Evolutionary conservation across 2,797 vertebrate genomes (phyloP).

Genomic region (Urophycis tenuis): DNA sequence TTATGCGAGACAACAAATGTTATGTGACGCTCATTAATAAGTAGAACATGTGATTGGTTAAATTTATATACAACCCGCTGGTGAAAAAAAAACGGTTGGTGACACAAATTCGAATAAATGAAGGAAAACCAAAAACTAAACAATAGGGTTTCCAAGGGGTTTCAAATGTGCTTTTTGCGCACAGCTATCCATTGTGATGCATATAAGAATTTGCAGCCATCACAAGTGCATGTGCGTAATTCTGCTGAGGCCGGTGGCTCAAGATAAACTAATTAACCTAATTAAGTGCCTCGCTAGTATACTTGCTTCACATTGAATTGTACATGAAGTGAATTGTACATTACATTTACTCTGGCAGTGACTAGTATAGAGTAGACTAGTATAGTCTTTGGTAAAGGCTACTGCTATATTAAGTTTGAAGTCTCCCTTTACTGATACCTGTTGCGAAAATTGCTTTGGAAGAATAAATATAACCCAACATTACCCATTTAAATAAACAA

Average conservation of each 20-base stretch:
- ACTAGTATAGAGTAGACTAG: constrained; percentile 1
- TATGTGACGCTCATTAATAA: constrained; percentile 52
- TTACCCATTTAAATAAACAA: neutral
- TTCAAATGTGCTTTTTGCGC: constrained; percentile 41
- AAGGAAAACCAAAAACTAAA: constrained; percentile 1
- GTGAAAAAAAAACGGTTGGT: neutral
- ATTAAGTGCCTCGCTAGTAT: neutral
- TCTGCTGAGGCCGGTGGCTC: neutral
- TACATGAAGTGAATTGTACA: neutral
- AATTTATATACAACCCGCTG: constrained; percentile 24
- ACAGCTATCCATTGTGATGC: constrained; percentile 28
- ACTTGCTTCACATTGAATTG: neutral
- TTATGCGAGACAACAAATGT: constrained; percentile 62
- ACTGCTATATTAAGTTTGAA: neutral
- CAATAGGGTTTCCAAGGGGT: constrained; percentile 29
- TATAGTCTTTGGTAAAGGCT: neutral
- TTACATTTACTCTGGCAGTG: neutral
- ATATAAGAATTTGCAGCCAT: neutral
- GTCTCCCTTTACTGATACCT: neutral
- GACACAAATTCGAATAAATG: constrained; percentile 7
- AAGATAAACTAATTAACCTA: neutral
- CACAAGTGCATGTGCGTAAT: constrained; percentile 11
- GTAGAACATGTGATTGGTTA: constrained; percentile 27
- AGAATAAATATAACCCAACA: neutral
- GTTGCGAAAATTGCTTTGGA: neutral